Percentiles rank a stretch among this genome's conserved stretches.
Evolutionary conservation across 2,888 invertebrate species (phyloP).

Genomic region (Nomada goodeniana): DNA sequence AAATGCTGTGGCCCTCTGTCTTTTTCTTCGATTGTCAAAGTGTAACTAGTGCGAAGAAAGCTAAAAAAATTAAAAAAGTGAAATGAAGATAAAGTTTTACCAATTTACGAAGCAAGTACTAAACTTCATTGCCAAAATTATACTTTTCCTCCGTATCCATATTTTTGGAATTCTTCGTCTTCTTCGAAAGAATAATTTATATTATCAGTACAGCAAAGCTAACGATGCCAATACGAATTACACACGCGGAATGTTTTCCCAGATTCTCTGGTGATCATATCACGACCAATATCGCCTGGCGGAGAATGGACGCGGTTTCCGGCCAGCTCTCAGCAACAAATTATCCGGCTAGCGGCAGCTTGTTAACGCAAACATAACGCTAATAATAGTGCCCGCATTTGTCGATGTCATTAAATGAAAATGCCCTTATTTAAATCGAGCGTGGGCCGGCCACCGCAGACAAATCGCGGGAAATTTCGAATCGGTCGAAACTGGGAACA

Average conservation of each 20-base stretch:
- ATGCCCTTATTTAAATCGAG: slow-evolving; percentile 59
- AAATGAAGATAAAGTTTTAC: too few relatives aligned
- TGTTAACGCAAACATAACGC: slow-evolving; percentile 55
- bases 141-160: too few relatives aligned
- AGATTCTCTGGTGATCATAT: slow-evolving; percentile 26
- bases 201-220: background rate
- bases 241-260: slow-evolving; percentile 22
- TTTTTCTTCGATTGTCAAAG: background rate
- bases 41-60: too few relatives aligned
- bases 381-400: slow-evolving; percentile 48
- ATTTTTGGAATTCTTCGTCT: too few relatives aligned
- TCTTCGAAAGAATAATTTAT: slow-evolving; percentile 11
- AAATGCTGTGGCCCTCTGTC: slow-evolving; percentile 14
- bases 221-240: slow-evolving; percentile 3
- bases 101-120: background rate
- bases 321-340: slow-evolving; percentile 49
- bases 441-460: slow-evolving; percentile 39
- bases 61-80: too few relatives aligned
- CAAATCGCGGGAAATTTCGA: slow-evolving; percentile 59
- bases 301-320: slow-evolving; percentile 12
- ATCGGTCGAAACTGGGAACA: slow-evolving; percentile 15
- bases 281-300: background rate
- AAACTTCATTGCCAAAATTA: too few relatives aligned
- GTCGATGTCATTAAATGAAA: slow-evolving; percentile 61
- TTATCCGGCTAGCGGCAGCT: slow-evolving; percentile 25